These are phyloP conservation scores for Cordilura impudica DNA, from an alignment of 2,888 invertebrate species.

Conservation along the genomic window DNA sequence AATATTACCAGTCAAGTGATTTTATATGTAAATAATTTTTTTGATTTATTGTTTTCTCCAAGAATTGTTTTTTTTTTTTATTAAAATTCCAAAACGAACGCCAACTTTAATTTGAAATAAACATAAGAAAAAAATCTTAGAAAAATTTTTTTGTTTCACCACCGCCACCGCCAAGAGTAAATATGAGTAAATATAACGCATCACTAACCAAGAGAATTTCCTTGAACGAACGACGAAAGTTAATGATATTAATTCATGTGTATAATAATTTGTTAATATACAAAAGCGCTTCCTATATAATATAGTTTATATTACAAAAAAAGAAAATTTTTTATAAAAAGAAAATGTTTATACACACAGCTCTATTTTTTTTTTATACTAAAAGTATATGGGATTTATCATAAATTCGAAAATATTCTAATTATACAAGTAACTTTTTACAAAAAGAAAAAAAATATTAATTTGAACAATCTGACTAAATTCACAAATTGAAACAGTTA, in stretches of 20 bases:
- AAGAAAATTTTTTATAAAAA: constrained; percentile 3
- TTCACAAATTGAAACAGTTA: too few species aligned
- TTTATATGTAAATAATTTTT: constrained; percentile 26
- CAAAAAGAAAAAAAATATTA: too few species aligned
- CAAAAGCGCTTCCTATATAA: constrained; percentile 59
- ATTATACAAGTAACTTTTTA: too few species aligned
- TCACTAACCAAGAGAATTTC: background rate
- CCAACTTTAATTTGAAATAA: constrained; percentile 25
- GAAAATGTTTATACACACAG: background rate
- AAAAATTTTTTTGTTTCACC: constrained; percentile 10
- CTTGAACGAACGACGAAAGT: background rate
- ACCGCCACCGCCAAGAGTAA: constrained; percentile 58
- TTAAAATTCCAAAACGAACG: constrained; percentile 23
- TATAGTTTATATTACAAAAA: constrained; percentile 29
- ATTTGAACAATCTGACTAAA: too few species aligned
- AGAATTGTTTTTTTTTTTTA: constrained; percentile 23
- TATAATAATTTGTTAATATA: constrained; percentile 57
- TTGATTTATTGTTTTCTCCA: constrained; percentile 25
- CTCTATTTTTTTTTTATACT: background rate
- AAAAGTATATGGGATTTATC: too few species aligned
- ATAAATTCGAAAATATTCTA: too few species aligned
- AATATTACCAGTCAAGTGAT: constrained; percentile 59
- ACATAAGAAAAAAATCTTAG: constrained; percentile 7
- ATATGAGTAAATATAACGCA: constrained; percentile 10
- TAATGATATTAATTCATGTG: constrained; percentile 35